Evolutionary conservation across 2,888 invertebrate species (phyloP).

Genomic region (Ormyrus rosae): DNA sequence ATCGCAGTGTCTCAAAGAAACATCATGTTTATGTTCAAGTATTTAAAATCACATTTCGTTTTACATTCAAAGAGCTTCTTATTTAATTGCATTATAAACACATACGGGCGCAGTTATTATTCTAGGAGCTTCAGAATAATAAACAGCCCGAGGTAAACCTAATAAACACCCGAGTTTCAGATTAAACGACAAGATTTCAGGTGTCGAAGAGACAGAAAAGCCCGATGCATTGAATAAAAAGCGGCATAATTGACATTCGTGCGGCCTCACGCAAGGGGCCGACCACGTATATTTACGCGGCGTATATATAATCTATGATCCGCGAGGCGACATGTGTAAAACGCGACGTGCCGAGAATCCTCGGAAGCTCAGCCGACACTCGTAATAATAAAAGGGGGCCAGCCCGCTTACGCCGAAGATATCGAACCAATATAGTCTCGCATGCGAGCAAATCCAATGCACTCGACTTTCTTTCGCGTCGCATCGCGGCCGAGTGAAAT

Average conservation of each 20-base stretch:
- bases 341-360: slow-evolving; percentile 31
- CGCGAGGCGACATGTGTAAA: slow-evolving; percentile 35
- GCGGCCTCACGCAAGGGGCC: slow-evolving; percentile 12
- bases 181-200: too few species aligned
- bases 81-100: slow-evolving; percentile 13
- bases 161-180: not conserved
- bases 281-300: slow-evolving; percentile 18
- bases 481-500: not conserved
- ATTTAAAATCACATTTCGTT: too few species aligned
- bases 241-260: slow-evolving; percentile 27
- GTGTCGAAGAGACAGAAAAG: not conserved
- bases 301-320: slow-evolving; percentile 39
- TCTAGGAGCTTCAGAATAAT: not conserved
- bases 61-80: not conserved
- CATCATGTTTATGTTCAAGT: too few species aligned
- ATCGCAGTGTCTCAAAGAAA: too few species aligned
- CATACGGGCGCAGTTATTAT: too few species aligned
- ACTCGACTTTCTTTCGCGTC: too few species aligned
- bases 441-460: too few species aligned
- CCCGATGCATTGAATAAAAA: slow-evolving; percentile 16
- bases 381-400: not conserved
- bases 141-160: slow-evolving; percentile 8
- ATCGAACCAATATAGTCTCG: not conserved
- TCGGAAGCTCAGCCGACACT: not conserved
- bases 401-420: not conserved